Conservation (phyloP, 2,888 invertebrate species). For the Dicranocentrus wangi region DNA sequence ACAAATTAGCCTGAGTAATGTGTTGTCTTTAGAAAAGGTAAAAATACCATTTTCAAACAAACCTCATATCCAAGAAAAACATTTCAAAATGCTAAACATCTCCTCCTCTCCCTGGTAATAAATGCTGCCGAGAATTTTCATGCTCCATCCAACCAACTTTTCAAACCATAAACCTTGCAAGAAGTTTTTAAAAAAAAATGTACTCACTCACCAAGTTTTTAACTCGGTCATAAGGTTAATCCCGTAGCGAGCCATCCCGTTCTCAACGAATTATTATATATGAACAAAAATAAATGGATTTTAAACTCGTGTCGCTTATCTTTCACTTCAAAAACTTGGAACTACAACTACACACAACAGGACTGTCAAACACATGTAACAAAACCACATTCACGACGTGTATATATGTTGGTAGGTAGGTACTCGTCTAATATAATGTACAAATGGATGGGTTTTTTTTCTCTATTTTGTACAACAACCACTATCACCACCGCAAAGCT, state of each 20-base stretch:
- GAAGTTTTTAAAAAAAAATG: not conserved
- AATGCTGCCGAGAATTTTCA: no score
- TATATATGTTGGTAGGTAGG: no score
- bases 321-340: no score
- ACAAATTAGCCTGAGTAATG: conserved; percentile 7
- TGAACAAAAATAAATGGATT: not conserved
- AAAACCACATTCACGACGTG: no score
- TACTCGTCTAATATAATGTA: no score
- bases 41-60: conserved; percentile 14
- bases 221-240: not conserved
- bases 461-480: not conserved
- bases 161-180: not conserved
- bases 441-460: not conserved
- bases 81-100: conserved; percentile 5
- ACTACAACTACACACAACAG: no score
- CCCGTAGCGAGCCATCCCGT: not conserved
- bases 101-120: no score
- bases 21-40: conserved; percentile 9
- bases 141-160: not conserved
- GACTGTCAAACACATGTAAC: not conserved
- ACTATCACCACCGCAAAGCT: not conserved
- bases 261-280: not conserved
- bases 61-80: not conserved
- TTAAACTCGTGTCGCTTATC: not conserved
- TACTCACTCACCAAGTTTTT: conserved; percentile 9